phyloP scores from a whole-genome alignment of 2,113 vertebrate species.

The Penelope pileata region DNA sequence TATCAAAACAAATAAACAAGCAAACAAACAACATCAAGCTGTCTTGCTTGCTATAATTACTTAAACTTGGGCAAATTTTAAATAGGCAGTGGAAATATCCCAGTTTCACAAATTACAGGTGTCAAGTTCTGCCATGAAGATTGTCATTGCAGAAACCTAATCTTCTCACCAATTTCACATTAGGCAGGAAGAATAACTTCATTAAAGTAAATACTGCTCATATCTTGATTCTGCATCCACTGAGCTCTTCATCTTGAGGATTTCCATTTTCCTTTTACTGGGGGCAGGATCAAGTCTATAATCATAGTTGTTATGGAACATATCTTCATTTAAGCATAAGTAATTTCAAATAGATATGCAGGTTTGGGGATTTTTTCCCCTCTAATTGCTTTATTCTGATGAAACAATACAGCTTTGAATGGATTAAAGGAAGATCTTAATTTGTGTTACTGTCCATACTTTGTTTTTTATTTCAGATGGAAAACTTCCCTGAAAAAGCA shows the following conservation, averaged over 20 bases:
- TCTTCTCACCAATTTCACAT: neutral
- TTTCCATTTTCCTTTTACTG: neutral
- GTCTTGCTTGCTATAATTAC: neutral
- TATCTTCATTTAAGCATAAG: neutral
- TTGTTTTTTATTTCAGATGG: conserved; percentile 21
- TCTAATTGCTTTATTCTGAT: neutral
- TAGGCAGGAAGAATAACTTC: neutral
- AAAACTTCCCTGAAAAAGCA: neutral
- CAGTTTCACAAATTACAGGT: neutral
- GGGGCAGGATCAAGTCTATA: neutral
- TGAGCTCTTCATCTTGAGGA: neutral
- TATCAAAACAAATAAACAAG: neutral
- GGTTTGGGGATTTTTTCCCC: neutral
- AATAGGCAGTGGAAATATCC: neutral
- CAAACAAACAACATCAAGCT: neutral
- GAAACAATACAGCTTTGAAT: neutral
- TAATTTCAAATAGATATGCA: neutral
- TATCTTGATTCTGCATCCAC: neutral
- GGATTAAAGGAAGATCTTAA: neutral
- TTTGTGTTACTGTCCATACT: neutral
- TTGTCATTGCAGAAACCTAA: neutral
- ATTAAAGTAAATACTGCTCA: neutral
- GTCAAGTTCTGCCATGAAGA: neutral
- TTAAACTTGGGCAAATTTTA: neutral
- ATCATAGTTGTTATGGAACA: neutral